Conservation (phyloP, 1,140 invertebrate species). For the Muscidifurax raptorellus region DNA sequence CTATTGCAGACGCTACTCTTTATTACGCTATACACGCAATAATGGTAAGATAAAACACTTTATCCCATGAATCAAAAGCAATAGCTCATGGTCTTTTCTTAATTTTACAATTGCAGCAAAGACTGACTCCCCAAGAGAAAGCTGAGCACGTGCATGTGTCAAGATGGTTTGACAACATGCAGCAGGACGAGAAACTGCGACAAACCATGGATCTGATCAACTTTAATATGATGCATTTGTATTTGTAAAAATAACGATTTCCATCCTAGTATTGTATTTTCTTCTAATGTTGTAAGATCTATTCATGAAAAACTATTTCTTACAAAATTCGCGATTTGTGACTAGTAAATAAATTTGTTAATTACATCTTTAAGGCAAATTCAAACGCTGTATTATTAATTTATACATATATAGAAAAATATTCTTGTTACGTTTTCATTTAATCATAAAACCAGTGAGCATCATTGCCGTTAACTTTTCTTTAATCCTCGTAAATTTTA, state of each 20-base stretch:
- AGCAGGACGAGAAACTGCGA: constrained; percentile 77
- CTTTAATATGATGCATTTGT: constrained; percentile 73
- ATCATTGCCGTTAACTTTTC: not conserved
- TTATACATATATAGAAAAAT: not conserved
- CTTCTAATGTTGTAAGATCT: constrained; percentile 21
- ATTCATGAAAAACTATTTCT: constrained; percentile 7
- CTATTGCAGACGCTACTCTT: constrained; percentile 78
- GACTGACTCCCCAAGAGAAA: constrained; percentile 77
- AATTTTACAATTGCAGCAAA: constrained; percentile 64
- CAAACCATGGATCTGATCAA: constrained; percentile 77
- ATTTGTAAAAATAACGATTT: constrained; percentile 61
- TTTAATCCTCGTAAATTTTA: not conserved
- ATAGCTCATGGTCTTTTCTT: constrained; percentile 47
- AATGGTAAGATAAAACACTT: constrained; percentile 71
- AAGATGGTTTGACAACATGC: constrained; percentile 82
- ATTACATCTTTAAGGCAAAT: constrained; percentile 45
- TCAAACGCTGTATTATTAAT: constrained; percentile 33
- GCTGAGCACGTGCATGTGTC: constrained; percentile 80
- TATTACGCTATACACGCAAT: constrained; percentile 77
- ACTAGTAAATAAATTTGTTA: constrained; percentile 49
- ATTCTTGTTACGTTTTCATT: not conserved
- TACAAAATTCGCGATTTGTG: constrained; percentile 36
- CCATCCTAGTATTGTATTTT: constrained; percentile 16
- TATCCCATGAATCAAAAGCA: constrained; percentile 40
- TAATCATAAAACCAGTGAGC: not conserved